Evolutionary conservation across 2,797 vertebrate genomes (phyloP).

Genomic region (Borostomias antarcticus): DNA sequence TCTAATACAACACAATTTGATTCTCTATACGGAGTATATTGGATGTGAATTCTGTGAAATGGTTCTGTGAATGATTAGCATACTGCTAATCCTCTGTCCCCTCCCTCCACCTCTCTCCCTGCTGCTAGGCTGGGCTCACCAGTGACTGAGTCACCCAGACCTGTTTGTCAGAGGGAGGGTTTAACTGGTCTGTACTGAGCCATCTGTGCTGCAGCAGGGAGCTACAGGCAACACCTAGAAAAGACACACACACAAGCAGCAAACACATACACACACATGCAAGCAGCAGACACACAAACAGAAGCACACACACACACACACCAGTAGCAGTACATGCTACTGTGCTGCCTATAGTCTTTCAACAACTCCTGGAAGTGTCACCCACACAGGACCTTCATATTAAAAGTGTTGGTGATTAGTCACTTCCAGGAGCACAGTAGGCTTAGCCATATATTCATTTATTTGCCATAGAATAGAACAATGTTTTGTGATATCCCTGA

Average conservation of each 20-base stretch:
- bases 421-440: no score
- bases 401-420: no score
- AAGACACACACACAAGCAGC: slow-evolving; percentile 26
- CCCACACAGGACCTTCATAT: no score
- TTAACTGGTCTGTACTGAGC: no score
- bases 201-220: slow-evolving; percentile 68
- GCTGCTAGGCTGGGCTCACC: slow-evolving; percentile 58
- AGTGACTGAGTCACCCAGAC: slow-evolving; percentile 51
- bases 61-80: slow-evolving; percentile 39
- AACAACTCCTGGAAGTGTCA: no score
- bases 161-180: slow-evolving; percentile 47
- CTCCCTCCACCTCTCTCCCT: slow-evolving; percentile 46
- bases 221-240: slow-evolving; percentile 33
- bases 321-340: not conserved
- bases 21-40: slow-evolving; percentile 16
- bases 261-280: not conserved
- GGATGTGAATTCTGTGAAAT: slow-evolving; percentile 23
- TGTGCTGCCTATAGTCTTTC: no score
- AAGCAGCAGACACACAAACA: no score
- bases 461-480: no score
- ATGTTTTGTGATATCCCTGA: not conserved
- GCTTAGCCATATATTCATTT: no score
- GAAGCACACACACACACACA: not conserved
- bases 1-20: no score
- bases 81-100: slow-evolving; percentile 45